phyloP scores from a whole-genome alignment of 1,140 invertebrate genomes.

The Mamestra configurata region DNA sequence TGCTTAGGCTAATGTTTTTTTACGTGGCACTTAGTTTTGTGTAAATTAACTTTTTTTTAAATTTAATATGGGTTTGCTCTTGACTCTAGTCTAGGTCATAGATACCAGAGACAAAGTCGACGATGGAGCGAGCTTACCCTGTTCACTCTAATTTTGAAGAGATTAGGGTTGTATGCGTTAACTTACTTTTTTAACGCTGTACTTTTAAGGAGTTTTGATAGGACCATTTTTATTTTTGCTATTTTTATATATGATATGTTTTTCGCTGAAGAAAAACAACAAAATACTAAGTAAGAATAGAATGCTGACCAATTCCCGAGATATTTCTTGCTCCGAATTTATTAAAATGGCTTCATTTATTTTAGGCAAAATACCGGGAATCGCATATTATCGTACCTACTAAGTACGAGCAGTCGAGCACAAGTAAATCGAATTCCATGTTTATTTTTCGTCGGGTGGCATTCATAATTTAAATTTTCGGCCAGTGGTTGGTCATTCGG shows the following conservation, averaged over 20 bases:
- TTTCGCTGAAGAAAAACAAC: not conserved
- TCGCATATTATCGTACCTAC: not conserved
- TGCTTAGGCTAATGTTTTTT: slow-evolving; percentile 10
- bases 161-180: too few relatives aligned
- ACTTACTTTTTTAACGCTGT: too few relatives aligned
- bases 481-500: not conserved
- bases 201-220: too few relatives aligned
- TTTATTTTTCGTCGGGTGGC: not conserved
- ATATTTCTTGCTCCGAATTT: not conserved
- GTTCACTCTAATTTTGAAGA: too few relatives aligned
- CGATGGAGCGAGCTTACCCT: too few relatives aligned
- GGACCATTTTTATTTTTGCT: too few relatives aligned
- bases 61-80: too few relatives aligned
- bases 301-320: not conserved
- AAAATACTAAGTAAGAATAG: not conserved
- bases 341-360: not conserved
- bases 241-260: too few relatives aligned
- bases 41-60: too few relatives aligned
- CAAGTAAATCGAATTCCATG: not conserved
- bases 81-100: too few relatives aligned
- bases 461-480: slow-evolving; percentile 12
- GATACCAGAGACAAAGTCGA: too few relatives aligned
- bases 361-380: not conserved
- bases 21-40: not conserved
- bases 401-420: not conserved